phyloP scores from a whole-genome alignment of 2,797 vertebrate species.

The Brachyalestes nurse region DNA sequence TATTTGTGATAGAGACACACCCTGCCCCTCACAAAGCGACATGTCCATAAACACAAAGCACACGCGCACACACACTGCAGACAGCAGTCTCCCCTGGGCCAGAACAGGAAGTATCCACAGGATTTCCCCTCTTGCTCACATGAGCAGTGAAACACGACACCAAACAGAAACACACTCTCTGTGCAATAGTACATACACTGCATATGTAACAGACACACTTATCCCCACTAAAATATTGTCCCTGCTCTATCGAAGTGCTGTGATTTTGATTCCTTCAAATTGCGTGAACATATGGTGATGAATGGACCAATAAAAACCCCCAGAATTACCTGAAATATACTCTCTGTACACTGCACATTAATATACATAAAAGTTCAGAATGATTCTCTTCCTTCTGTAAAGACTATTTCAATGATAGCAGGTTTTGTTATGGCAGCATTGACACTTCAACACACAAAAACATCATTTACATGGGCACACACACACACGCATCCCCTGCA shows the following conservation, averaged over 20 bases:
- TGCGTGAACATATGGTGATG: not conserved
- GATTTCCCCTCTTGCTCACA: slow-evolving; percentile 65
- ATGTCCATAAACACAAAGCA: slow-evolving; percentile 34
- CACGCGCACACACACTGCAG: slow-evolving; percentile 32
- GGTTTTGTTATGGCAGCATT: not conserved
- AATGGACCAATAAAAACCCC: not conserved
- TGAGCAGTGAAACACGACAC: slow-evolving; percentile 62
- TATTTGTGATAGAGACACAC: slow-evolving; percentile 52
- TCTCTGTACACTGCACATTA: not conserved
- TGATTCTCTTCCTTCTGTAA: not conserved
- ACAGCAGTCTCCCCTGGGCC: slow-evolving; percentile 61
- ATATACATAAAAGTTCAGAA: not conserved
- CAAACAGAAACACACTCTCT: slow-evolving; percentile 53
- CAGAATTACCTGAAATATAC: not conserved
- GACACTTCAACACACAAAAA: not conserved
- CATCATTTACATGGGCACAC: not conserved
- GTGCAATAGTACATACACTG: slow-evolving; percentile 30
- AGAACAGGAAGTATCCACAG: slow-evolving; percentile 68
- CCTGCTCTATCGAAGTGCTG: not conserved
- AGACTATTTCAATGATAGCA: not conserved
- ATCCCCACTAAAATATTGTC: not conserved
- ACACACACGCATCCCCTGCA: slow-evolving; percentile 15
- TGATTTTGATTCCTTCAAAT: not conserved
- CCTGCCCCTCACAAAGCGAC: slow-evolving; percentile 49
- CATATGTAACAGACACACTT: not conserved